These are phyloP conservation scores for Sphaeramia orbicularis DNA, from an alignment of 2,797 vertebrate species.

Conservation along the genomic window DNA sequence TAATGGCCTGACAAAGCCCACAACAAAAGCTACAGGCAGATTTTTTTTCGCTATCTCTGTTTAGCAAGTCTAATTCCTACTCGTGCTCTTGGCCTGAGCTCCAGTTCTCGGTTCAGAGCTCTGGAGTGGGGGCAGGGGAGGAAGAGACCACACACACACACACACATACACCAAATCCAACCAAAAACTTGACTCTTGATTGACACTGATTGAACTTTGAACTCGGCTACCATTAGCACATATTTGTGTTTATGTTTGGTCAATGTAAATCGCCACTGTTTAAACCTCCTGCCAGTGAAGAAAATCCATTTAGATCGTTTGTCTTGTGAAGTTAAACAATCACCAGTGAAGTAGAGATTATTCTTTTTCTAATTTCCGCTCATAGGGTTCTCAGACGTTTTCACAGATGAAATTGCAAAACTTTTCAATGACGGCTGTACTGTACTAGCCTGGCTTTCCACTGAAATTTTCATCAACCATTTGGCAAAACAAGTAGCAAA, in stretches of 20 bases:
- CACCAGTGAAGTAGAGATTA: neutral
- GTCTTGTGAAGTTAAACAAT: neutral
- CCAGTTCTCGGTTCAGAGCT: constrained; percentile 57
- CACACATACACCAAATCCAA: constrained; percentile 25
- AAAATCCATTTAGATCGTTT: neutral
- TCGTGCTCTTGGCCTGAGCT: constrained; percentile 59
- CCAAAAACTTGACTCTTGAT: constrained; percentile 33
- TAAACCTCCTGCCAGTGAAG: neutral
- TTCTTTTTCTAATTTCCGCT: neutral
- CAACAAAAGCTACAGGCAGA: constrained; percentile 64
- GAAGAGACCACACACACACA: constrained; percentile 77
- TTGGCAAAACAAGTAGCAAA: too few relatives aligned
- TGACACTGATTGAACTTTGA: constrained; percentile 19
- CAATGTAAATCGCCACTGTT: neutral
- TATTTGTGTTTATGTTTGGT: constrained; percentile 1
- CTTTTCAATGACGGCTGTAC: too few relatives aligned
- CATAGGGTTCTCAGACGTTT: neutral
- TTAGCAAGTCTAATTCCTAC: constrained; percentile 58
- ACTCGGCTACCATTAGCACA: neutral
- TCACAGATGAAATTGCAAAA: too few relatives aligned
- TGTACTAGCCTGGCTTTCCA: too few relatives aligned
- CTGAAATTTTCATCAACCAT: too few relatives aligned
- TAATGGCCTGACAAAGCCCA: constrained; percentile 52
- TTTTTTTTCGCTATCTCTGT: constrained; percentile 61
- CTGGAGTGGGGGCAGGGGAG: constrained; percentile 64